Conservation (phyloP, 2,113 vertebrate species). For the Pituophis catenifer region DNA sequence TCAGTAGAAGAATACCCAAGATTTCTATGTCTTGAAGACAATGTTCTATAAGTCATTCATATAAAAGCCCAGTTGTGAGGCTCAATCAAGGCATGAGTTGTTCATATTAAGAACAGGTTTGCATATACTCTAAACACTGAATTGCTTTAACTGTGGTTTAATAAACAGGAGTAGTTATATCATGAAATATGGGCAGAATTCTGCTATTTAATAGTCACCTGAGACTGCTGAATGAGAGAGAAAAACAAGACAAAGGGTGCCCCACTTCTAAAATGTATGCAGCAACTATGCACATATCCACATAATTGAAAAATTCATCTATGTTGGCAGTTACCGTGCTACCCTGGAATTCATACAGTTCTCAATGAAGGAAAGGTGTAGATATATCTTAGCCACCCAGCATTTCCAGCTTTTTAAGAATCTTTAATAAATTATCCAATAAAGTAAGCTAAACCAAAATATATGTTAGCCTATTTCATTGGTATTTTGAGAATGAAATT, state of each 20-base stretch:
- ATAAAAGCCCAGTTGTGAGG: background rate
- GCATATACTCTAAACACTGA: background rate
- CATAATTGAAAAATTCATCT: background rate
- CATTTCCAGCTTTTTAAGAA: background rate
- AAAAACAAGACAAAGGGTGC: background rate
- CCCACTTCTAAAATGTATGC: background rate
- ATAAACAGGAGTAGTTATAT: background rate
- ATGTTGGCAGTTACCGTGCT: background rate
- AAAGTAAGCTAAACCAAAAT: slow-evolving; percentile 25
- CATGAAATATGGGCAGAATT: background rate
- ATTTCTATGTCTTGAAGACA: background rate
- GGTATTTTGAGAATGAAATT: background rate
- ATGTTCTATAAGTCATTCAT: background rate
- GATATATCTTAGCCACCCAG: background rate
- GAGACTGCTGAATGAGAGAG: background rate
- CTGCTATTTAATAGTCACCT: background rate
- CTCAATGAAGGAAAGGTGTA: slow-evolving; percentile 1
- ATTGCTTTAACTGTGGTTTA: background rate
- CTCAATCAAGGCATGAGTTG: background rate
- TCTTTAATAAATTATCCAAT: background rate
- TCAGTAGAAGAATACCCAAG: background rate
- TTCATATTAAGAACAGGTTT: background rate
- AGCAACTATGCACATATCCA: background rate
- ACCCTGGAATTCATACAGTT: background rate
- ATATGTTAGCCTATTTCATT: background rate